Evolutionary conservation across 2,797 vertebrate species (phyloP), one percentile per base, ranked within the genome.

Genomic region (Aeoliscus strigatus): DNA sequence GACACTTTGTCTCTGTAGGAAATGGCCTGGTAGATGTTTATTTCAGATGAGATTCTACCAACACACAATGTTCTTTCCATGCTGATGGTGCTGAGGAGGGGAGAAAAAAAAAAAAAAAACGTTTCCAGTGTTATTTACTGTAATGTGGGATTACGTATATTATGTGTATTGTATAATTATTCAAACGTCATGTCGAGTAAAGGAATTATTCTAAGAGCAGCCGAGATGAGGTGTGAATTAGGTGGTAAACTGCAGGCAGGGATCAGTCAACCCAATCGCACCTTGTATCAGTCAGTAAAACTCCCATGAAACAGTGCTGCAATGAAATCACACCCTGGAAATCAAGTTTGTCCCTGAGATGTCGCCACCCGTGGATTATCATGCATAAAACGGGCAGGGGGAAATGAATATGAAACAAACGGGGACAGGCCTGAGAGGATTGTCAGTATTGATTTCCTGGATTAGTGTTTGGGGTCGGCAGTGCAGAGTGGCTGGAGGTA

Each of bases 391-490:
- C 24, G 13, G 13, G 28, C 35, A 16, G 10, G 28, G 25, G 45
- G 16, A 41, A 37, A 65, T 48, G 15, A 37, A 40, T 18, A 50
- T 34, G 64, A 44, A 69, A 38, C 46, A 56, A 27, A 47, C 45
- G 52, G 34, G n/a, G 48, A 65, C 60, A 72, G 64, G 52, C 74
- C 64, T 63, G 49, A 69, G 70, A 77, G 67, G 57, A 42, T 50
- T 77, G 75, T 80, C 79, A 55, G 51, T 63, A 61, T 59, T 60
- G 41, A 57, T 78, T 73, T 75, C 58, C 55, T 55, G 77, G 76
- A 74, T 86, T 78, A 81, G 58, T 53, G 57, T 68, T 70, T 41
- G 31, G 69, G 49, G 48, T 49, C 30, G 55, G 49, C 41, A 53
- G 73, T 35, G 72, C 47, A 10, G 53, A 65, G 68, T 66, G 71